Percentiles rank a stretch among this genome's conserved stretches.
These are phyloP conservation scores for Poliocrania exsul DNA, from an alignment of 2,797 vertebrate genomes.

Conservation along the genomic window DNA sequence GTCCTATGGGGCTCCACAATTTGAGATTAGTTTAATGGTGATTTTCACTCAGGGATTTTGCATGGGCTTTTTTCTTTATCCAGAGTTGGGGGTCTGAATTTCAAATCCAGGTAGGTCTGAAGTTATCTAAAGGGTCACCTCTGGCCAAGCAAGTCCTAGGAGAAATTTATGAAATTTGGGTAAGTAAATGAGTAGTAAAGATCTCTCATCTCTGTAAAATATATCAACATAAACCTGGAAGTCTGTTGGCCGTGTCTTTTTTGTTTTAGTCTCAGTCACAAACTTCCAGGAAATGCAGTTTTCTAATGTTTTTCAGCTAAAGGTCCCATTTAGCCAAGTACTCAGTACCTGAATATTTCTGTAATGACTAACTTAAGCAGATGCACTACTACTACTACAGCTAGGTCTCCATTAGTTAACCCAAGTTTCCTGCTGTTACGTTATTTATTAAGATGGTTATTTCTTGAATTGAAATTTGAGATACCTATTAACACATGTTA, in stretches of 20 bases:
- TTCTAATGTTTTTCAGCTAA: not conserved
- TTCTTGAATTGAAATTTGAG: constrained; percentile 58
- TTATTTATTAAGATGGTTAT: constrained; percentile 49
- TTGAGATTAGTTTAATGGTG: not conserved
- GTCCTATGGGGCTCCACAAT: not conserved
- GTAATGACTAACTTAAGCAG: constrained; percentile 10
- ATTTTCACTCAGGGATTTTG: not conserved
- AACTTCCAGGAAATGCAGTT: not conserved
- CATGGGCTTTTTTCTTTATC: not conserved
- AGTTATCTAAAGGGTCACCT: not conserved
- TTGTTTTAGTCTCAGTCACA: not conserved
- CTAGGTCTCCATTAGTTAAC: constrained; percentile 6
- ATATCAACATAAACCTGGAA: not conserved
- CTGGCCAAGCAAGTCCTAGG: not conserved
- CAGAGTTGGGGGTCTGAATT: not conserved
- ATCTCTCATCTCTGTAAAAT: not conserved
- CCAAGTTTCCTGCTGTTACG: not conserved
- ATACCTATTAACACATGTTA: constrained; percentile 44
- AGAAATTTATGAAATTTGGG: not conserved
- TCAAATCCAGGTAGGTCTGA: not conserved
- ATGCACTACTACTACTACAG: not conserved
- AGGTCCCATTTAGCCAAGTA: not conserved
- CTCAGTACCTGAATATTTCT: constrained; percentile 17
- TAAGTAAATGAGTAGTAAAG: not conserved
- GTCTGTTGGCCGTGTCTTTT: not conserved